These are phyloP conservation scores for Pipistrellus pygmaeus DNA, from an alignment of 2,797 vertebrate species.

Conservation along the genomic window DNA sequence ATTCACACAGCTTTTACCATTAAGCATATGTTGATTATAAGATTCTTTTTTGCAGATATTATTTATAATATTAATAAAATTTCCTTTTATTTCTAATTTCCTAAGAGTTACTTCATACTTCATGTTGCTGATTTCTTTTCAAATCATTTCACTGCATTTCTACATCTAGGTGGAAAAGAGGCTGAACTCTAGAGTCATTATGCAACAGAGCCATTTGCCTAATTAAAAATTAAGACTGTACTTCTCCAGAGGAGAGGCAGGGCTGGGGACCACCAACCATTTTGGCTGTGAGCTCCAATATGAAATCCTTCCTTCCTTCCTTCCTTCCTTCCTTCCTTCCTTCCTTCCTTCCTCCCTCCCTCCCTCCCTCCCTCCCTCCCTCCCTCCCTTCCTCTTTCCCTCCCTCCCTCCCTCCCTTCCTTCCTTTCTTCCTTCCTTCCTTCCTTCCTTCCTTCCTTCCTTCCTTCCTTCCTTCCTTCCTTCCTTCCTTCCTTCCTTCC, in stretches of 20 bases:
- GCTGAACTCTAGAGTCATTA: background rate
- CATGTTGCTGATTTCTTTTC: background rate
- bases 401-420: background rate
- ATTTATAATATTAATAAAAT: background rate
- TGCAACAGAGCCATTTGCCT: background rate
- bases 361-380: too few relatives aligned
- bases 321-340: fast-evolving
- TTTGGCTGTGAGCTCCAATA: background rate
- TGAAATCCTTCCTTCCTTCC: too few relatives aligned
- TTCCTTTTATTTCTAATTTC: conserved; percentile 3
- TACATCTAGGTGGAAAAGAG: background rate
- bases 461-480: too few relatives aligned
- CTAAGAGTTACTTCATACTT: background rate
- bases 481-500: background rate
- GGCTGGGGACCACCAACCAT: background rate
- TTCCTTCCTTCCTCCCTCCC: background rate
- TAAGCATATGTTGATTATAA: background rate
- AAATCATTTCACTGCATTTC: background rate
- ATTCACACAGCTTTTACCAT: background rate
- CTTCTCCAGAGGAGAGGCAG: background rate
- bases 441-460: too few relatives aligned
- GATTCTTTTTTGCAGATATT: background rate
- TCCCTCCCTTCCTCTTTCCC: too few relatives aligned
- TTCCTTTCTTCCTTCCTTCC: fast-evolving
- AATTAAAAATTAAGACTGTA: background rate